A percentile compares a stretch with the other conserved stretches of the same genome.
These are phyloP conservation scores for Heliconius charithonia DNA, from an alignment of 2,888 invertebrate genomes.

Conservation along the genomic window DNA sequence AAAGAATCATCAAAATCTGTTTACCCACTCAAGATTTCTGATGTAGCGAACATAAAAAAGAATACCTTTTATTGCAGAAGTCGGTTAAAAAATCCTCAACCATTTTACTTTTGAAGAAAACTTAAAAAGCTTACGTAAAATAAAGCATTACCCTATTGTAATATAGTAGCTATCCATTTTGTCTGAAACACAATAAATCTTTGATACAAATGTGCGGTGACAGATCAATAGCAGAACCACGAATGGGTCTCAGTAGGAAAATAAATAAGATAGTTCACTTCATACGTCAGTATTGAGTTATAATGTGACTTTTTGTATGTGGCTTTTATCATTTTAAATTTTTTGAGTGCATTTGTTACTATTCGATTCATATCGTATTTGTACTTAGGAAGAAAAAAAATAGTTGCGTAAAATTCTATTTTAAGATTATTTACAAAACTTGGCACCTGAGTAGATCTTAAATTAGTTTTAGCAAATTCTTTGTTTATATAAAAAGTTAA, in stretches of 20 bases:
- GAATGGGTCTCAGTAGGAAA: conserved; percentile 65
- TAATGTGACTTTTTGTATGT: conserved; percentile 24
- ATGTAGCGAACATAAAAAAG: no score
- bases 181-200: conserved; percentile 57
- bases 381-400: no score
- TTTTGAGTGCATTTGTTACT: not conserved
- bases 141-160: not conserved
- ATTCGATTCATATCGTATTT: not conserved
- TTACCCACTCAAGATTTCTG: no score
- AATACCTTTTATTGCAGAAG: no score
- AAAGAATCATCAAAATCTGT: no score
- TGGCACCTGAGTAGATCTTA: no score
- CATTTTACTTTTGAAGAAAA: not conserved
- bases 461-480: no score
- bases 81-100: not conserved
- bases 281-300: conserved; percentile 53
- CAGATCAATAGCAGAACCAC: conserved; percentile 60
- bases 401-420: no score
- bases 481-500: no score
- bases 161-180: conserved; percentile 50
- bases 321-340: not conserved
- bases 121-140: conserved; percentile 6
- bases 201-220: conserved; percentile 56
- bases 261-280: conserved; percentile 62
- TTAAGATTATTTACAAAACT: no score